phyloP scores from a whole-genome alignment of 2,113 vertebrate species.

The Urocynchramus pylzowi region DNA sequence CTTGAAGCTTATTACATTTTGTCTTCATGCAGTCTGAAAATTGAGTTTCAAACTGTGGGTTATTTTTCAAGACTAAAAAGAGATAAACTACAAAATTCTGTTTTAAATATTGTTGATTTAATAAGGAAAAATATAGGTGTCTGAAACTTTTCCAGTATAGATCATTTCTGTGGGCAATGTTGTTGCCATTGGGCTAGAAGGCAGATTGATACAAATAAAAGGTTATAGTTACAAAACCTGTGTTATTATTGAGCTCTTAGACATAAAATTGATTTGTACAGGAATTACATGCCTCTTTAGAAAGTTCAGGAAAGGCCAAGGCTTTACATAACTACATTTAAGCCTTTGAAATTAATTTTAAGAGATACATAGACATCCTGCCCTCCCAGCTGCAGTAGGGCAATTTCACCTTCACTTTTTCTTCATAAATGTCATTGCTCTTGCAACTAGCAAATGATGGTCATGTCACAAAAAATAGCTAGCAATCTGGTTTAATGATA shows the following conservation, averaged over 20 bases:
- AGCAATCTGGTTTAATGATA: background rate
- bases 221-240: background rate
- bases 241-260: background rate
- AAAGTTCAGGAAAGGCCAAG: background rate
- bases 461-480: background rate
- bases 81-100: background rate
- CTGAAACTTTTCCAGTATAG: background rate
- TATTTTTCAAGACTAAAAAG: background rate
- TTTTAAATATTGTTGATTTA: background rate
- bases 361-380: background rate
- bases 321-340: conserved; percentile 5
- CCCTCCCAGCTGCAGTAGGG: background rate
- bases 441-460: background rate
- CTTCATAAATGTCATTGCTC: background rate
- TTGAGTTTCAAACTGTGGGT: background rate
- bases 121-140: background rate
- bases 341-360: background rate
- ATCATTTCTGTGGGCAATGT: background rate
- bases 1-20: background rate
- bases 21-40: background rate
- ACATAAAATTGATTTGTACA: background rate
- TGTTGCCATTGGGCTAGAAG: background rate
- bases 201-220: background rate
- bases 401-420: background rate
- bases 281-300: background rate